Conservation (phyloP, 2,888 invertebrate genomes). For the Cyaniris semiargus region DNA sequence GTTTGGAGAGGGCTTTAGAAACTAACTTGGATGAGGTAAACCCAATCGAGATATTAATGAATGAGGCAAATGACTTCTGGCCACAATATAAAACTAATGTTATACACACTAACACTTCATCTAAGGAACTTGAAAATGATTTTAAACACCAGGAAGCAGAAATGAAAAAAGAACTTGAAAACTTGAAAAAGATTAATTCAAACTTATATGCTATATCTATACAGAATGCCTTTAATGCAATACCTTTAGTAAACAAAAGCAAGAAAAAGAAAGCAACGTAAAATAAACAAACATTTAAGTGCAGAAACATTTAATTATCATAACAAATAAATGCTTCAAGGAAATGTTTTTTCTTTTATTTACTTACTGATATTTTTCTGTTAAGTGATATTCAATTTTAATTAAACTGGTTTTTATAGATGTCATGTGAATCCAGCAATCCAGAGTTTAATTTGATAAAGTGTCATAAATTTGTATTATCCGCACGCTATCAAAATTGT, state of each 20-base stretch:
- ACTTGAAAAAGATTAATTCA: conserved; percentile 79
- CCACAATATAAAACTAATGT: conserved; percentile 46
- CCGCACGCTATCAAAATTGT: too few relatives aligned
- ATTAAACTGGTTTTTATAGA: too few relatives aligned
- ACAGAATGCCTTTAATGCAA: conserved; percentile 61
- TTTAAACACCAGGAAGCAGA: conserved; percentile 55
- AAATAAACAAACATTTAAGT: background rate
- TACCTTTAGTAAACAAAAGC: conserved; percentile 48
- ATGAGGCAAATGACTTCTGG: conserved; percentile 70
- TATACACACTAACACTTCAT: conserved; percentile 43
- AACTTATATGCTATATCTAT: conserved; percentile 80
- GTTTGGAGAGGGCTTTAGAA: conserved; percentile 83
- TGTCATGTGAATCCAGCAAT: too few relatives aligned
- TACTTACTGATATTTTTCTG: conserved; percentile 11
- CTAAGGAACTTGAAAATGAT: conserved; percentile 53
- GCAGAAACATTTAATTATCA: background rate
- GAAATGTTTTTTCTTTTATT: conserved; percentile 12
- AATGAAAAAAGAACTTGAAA: conserved; percentile 74
- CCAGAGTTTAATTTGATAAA: too few relatives aligned
- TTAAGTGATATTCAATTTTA: too few relatives aligned
- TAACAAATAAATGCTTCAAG: background rate
- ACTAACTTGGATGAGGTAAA: conserved; percentile 66
- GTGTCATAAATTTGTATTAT: too few relatives aligned
- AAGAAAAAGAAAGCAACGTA: conserved; percentile 52
- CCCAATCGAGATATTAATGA: conserved; percentile 69